Evolutionary conservation across 2,113 vertebrate genomes (phyloP).

Genomic region (Gallinago media): DNA sequence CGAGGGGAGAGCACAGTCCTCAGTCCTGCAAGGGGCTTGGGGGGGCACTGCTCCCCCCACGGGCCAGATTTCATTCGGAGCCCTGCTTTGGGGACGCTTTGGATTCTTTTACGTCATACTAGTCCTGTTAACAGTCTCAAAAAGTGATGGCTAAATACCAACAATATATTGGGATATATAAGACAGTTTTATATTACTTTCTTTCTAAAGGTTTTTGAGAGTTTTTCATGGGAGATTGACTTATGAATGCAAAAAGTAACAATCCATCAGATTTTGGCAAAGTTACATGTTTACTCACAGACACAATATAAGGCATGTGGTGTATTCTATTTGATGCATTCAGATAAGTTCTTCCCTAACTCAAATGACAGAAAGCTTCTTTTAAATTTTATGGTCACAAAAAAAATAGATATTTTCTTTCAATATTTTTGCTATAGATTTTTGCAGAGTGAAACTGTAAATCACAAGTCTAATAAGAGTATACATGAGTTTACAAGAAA

Average conservation of each 20-base stretch:
- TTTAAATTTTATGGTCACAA: background rate
- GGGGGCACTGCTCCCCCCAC: rapidly evolving
- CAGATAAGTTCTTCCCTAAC: background rate
- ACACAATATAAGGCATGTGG: background rate
- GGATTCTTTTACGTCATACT: background rate
- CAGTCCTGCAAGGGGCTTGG: rapidly evolving
- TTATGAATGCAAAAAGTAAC: background rate
- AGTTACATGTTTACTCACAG: background rate
- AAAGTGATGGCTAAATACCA: background rate
- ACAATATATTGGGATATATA: background rate
- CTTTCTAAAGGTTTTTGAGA: background rate
- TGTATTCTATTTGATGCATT: background rate
- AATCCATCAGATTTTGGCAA: background rate
- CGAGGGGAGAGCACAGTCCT: rapidly evolving
- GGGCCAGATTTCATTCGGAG: background rate
- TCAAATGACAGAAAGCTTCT: background rate
- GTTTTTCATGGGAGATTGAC: background rate
- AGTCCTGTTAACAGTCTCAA: background rate
- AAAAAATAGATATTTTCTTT: background rate
- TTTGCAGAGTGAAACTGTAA: background rate
- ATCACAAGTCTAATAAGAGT: background rate
- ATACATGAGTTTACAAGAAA: background rate
- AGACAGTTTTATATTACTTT: background rate
- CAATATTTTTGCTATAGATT: background rate
- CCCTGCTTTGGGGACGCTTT: background rate